phyloP scores from a whole-genome alignment of 2,888 invertebrate species.

The Xestia sexstrigata region DNA sequence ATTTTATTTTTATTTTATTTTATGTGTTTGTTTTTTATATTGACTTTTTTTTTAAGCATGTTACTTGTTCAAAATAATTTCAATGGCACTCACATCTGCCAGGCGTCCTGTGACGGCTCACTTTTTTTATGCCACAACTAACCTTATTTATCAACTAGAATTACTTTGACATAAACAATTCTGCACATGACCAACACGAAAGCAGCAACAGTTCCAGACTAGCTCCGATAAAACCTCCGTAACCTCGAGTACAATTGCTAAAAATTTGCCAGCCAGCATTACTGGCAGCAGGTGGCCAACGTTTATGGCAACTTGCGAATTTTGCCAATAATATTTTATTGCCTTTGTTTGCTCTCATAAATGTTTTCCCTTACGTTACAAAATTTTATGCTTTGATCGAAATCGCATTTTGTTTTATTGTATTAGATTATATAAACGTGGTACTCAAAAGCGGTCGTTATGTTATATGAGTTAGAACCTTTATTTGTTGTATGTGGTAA shows the following conservation, averaged over 20 bases:
- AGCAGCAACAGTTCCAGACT: not conserved
- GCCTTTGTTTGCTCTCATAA: slow-evolving; percentile 34
- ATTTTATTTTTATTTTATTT: too few relatives aligned
- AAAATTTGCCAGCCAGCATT: slow-evolving; percentile 37
- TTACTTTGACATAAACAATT: not conserved
- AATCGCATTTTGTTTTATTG: slow-evolving; percentile 46
- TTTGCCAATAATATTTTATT: slow-evolving; percentile 59
- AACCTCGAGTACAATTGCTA: slow-evolving; percentile 18
- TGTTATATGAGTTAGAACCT: not conserved
- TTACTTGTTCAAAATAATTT: too few relatives aligned
- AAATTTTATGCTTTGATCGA: slow-evolving; percentile 27
- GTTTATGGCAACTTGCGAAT: slow-evolving; percentile 50
- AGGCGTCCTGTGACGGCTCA: too few relatives aligned
- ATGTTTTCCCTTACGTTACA: slow-evolving; percentile 34
- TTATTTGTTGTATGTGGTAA: not conserved
- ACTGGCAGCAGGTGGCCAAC: slow-evolving; percentile 51
- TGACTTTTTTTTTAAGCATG: too few relatives aligned
- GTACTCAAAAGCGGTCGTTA: not conserved
- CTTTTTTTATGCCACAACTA: not conserved
- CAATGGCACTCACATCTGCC: too few relatives aligned
- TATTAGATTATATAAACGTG: slow-evolving; percentile 24
- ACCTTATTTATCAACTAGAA: not conserved
- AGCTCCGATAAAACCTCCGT: not conserved
- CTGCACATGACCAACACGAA: not conserved
- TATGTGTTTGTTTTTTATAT: too few relatives aligned